phyloP scores from a whole-genome alignment of 2,888 invertebrate species.

The Aelia acuminata region DNA sequence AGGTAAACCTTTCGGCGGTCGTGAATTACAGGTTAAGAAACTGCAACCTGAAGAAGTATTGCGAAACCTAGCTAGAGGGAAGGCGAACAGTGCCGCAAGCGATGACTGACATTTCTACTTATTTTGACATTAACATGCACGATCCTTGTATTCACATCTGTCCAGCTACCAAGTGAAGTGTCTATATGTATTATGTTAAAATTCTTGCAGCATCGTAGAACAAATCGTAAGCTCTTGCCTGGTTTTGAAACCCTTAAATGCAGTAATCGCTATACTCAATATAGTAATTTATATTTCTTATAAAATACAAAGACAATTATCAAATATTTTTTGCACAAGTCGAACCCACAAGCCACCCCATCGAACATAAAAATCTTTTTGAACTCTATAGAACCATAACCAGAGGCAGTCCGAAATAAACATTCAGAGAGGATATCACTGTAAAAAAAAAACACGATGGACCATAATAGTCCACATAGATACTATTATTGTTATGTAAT shows the following conservation, averaged over 20 bases:
- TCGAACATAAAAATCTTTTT: too few species aligned
- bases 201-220: neutral
- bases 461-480: too few species aligned
- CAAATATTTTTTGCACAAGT: too few species aligned
- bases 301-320: too few species aligned
- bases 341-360: too few species aligned
- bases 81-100: slow-evolving; percentile 15
- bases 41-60: neutral
- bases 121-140: neutral
- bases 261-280: too few species aligned
- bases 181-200: neutral
- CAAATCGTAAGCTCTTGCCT: neutral
- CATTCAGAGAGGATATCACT: too few species aligned
- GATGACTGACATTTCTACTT: slow-evolving; percentile 4
- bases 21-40: neutral
- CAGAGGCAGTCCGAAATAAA: too few species aligned
- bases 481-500: too few species aligned
- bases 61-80: neutral
- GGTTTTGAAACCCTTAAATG: neutral
- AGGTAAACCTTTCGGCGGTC: neutral
- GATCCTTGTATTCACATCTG: neutral
- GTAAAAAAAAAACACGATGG: too few species aligned
- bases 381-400: too few species aligned
- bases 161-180: neutral
- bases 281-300: too few species aligned